A percentile compares a stretch with the other conserved stretches of the same genome.
Conservation (phyloP, 2,888 invertebrate species). For the Xestia c-nigrum region DNA sequence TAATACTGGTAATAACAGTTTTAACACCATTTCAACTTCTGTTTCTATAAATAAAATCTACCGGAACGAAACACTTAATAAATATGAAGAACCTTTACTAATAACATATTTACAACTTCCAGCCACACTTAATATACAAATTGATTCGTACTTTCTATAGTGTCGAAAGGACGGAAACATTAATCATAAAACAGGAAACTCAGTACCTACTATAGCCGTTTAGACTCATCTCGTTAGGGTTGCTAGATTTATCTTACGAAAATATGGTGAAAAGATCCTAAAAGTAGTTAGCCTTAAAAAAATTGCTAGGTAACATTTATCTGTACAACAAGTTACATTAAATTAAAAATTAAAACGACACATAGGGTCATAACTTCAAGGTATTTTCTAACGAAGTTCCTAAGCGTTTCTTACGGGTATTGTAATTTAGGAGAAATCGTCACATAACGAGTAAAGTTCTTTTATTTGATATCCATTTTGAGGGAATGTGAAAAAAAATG, state of each 20-base stretch:
- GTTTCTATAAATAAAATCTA: neutral
- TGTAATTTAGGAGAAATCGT: too few relatives aligned
- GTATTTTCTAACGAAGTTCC: too few relatives aligned
- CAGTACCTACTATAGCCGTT: conserved; percentile 68
- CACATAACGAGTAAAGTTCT: too few relatives aligned
- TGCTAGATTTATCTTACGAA: conserved; percentile 17
- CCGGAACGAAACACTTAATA: conserved; percentile 24
- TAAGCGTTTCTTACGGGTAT: too few relatives aligned
- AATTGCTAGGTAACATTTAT: too few relatives aligned
- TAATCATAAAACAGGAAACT: conserved; percentile 83
- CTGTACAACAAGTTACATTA: too few relatives aligned
- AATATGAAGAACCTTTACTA: conserved; percentile 14
- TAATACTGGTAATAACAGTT: neutral
- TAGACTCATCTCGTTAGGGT: conserved; percentile 66
- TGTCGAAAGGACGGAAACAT: conserved; percentile 84
- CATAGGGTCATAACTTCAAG: too few relatives aligned
- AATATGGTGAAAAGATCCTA: neutral
- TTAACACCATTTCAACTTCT: neutral
- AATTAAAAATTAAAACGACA: too few relatives aligned
- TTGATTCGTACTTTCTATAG: conserved; percentile 62
- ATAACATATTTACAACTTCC: conserved; percentile 45
- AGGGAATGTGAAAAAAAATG: too few relatives aligned
- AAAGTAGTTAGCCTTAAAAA: too few relatives aligned
- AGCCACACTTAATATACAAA: conserved; percentile 54
- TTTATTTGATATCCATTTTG: too few relatives aligned